These are phyloP conservation scores for Triplophysa dalaica DNA, from an alignment of 2,113 vertebrate species.

Conservation along the genomic window DNA sequence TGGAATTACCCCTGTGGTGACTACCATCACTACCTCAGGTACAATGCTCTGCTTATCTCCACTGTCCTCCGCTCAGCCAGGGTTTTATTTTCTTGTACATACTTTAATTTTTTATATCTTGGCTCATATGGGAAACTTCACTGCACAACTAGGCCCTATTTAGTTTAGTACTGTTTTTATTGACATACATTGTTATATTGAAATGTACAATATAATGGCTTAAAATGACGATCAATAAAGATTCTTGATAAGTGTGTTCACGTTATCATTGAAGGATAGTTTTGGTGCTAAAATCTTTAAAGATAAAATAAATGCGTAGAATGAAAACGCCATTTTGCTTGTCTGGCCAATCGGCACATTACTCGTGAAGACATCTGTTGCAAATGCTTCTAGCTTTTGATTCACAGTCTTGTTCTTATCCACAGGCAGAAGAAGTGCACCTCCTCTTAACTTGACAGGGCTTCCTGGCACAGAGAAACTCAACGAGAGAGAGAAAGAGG, in stretches of 20 bases:
- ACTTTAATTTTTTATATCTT: neutral
- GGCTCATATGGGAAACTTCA: slow-evolving; percentile 20
- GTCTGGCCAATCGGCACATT: neutral
- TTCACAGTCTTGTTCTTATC: slow-evolving; percentile 4
- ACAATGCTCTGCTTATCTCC: slow-evolving; percentile 40
- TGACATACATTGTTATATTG: too few species aligned
- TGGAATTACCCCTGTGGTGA: slow-evolving; percentile 86
- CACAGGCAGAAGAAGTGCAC: slow-evolving; percentile 88
- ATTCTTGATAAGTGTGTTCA: too few species aligned
- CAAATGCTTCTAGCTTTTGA: neutral
- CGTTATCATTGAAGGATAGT: too few species aligned
- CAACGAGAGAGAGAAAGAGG: slow-evolving; percentile 97
- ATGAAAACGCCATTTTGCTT: neutral
- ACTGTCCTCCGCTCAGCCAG: slow-evolving; percentile 16
- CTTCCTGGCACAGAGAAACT: slow-evolving; percentile 97
- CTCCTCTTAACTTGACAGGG: slow-evolving; percentile 93
- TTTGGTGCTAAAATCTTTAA: too few species aligned
- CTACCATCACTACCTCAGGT: slow-evolving; percentile 90
- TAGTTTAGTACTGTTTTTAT: neutral
- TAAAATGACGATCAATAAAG: too few species aligned
- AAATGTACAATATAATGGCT: too few species aligned
- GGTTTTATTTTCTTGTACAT: slow-evolving; percentile 27
- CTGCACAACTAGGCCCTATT: slow-evolving; percentile 47
- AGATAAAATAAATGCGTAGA: too few species aligned
- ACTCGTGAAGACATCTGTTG: too few species aligned